Conservation (phyloP, 2,113 vertebrate species). For the Marmota monax region DNA sequence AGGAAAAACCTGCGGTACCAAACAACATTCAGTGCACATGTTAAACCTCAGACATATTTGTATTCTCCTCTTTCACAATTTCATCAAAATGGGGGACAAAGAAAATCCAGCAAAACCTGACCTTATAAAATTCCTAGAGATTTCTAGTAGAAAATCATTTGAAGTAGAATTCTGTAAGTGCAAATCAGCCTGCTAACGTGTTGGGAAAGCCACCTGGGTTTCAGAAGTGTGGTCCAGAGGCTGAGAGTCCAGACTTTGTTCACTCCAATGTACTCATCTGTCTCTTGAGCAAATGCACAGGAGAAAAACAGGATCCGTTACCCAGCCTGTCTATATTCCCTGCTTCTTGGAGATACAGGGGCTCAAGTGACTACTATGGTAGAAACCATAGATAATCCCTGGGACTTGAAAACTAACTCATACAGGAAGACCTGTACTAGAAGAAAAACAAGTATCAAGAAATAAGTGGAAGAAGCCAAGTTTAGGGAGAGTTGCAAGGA, state of each 20-base stretch:
- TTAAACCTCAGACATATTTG: not conserved
- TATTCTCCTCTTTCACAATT: slow-evolving; percentile 33
- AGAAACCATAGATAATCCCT: not conserved
- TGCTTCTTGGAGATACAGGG: not conserved
- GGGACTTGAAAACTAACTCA: not conserved
- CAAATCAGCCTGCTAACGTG: not conserved
- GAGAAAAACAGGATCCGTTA: not conserved
- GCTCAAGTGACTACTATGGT: not conserved
- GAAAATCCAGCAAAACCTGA: not conserved
- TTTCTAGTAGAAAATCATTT: not conserved
- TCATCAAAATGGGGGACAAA: not conserved
- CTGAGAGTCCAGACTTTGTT: not conserved
- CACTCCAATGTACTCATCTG: not conserved
- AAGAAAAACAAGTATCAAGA: not conserved
- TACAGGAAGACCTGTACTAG: not conserved
- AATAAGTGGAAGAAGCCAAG: not conserved
- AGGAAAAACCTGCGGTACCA: slow-evolving; percentile 7
- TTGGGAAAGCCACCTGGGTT: not conserved
- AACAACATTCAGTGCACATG: not conserved
- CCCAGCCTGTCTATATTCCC: not conserved
- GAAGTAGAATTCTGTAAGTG: not conserved
- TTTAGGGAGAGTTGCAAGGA: not conserved
- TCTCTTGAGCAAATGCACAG: not conserved
- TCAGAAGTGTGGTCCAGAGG: not conserved
- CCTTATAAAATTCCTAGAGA: slow-evolving; percentile 32